Evolutionary conservation across 2,797 vertebrate species (phyloP).

Genomic region (Agapornis canus): DNA sequence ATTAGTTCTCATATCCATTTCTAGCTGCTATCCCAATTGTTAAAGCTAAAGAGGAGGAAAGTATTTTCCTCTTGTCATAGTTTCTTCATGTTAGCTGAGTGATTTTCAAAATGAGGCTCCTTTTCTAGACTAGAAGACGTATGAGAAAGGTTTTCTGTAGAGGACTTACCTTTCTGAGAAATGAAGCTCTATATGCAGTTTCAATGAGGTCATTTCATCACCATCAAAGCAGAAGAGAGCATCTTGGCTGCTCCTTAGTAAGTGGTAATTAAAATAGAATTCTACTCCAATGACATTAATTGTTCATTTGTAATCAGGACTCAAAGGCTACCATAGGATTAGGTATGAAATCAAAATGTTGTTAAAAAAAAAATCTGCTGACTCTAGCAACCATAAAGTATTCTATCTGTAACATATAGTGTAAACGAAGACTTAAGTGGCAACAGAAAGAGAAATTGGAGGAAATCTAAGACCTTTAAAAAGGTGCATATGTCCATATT

Average conservation of each 20-base stretch:
- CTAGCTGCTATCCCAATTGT: not conserved
- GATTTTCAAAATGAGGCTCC: not conserved
- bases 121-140: not conserved
- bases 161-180: not conserved
- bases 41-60: not conserved
- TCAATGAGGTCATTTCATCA: not conserved
- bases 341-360: not conserved
- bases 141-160: not conserved
- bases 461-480: not conserved
- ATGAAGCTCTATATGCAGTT: not conserved
- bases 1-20: not conserved
- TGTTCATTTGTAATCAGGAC: constrained; percentile 27
- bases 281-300: not conserved
- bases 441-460: not conserved
- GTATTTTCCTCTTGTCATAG: not conserved
- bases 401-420: not conserved
- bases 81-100: not conserved
- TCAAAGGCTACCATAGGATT: constrained; percentile 24
- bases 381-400: not conserved
- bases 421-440: not conserved
- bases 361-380: not conserved
- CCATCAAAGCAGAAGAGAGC: not conserved
- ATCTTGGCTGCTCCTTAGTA: not conserved
- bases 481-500: not conserved
- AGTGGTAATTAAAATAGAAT: constrained; percentile 16